Conservation (phyloP, 2,888 invertebrate species). For the Drosophila merina region DNA sequence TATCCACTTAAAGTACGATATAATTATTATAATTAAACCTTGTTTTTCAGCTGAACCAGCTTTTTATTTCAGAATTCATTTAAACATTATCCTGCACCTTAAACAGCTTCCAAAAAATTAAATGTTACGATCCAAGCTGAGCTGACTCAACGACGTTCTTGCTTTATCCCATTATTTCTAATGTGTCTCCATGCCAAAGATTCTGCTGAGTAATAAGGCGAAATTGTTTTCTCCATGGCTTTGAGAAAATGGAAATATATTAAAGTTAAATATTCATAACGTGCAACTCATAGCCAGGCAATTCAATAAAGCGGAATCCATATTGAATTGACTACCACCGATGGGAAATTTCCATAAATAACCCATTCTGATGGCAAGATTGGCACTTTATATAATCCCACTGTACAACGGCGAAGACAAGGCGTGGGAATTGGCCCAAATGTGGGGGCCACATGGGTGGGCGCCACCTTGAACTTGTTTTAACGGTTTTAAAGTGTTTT, state of each 20-base stretch:
- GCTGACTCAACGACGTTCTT: background rate
- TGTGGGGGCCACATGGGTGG: slow-evolving; percentile 3
- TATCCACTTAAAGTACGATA: no score
- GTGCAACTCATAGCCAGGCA: slow-evolving; percentile 24
- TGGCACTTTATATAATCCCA: slow-evolving; percentile 42
- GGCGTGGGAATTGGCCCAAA: slow-evolving; percentile 31
- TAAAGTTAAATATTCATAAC: slow-evolving; percentile 43
- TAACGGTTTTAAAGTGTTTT: slow-evolving; percentile 21
- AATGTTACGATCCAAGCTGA: background rate
- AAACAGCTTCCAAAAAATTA: background rate
- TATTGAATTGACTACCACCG: slow-evolving; percentile 33
- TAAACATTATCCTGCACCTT: no score
- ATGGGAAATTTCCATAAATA: slow-evolving; percentile 39
- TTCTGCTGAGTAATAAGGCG: slow-evolving; percentile 28
- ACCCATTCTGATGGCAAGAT: slow-evolving; percentile 31
- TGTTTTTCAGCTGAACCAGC: no score
- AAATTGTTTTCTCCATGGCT: slow-evolving; percentile 36
- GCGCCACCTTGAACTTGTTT: slow-evolving; percentile 38
- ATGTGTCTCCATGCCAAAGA: slow-evolving; percentile 21
- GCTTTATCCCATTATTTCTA: background rate
- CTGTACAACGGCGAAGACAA: slow-evolving; percentile 10
- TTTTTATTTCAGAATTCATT: no score
- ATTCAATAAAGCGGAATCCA: slow-evolving; percentile 40
- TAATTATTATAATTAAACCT: no score
- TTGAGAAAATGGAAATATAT: slow-evolving; percentile 19